Evolutionary conservation across 2,888 invertebrate genomes (phyloP).

Genomic region (Emesis russula): DNA sequence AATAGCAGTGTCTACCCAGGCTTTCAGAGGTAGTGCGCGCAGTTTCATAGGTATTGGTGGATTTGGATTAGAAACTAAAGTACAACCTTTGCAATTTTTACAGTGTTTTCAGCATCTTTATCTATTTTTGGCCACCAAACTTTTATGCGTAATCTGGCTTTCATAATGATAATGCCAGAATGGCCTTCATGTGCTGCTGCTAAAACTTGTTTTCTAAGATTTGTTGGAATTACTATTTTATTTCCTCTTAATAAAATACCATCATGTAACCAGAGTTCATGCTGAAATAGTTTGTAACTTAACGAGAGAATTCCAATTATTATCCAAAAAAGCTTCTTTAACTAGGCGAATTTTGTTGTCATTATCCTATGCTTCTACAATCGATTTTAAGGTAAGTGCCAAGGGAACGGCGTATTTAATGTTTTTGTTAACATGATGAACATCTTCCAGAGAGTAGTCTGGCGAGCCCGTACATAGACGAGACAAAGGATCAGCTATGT

Average conservation of each 20-base stretch:
- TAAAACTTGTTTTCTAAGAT: constrained; percentile 61
- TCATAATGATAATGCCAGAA: constrained; percentile 90
- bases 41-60: too few species aligned
- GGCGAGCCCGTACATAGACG: constrained; percentile 47
- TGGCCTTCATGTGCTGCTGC: constrained; percentile 89
- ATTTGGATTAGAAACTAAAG: too few species aligned
- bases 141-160: constrained; percentile 88
- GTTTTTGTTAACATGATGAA: too few species aligned
- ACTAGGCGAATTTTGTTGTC: constrained; percentile 62
- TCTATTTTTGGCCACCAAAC: constrained; percentile 91
- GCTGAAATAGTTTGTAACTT: constrained; percentile 84
- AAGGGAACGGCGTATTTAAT: too few species aligned
- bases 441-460: too few species aligned
- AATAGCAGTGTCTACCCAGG: too few species aligned
- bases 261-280: constrained; percentile 88
- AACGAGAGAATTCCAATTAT: constrained; percentile 71
- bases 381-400: too few species aligned
- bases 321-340: constrained; percentile 59
- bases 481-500: constrained; percentile 88
- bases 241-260: constrained; percentile 79
- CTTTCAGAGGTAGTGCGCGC: too few species aligned
- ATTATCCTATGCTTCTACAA: neutral
- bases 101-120: constrained; percentile 79
- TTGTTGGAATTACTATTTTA: constrained; percentile 75
- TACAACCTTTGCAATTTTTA: constrained; percentile 18